A percentile compares a stretch with the other conserved stretches of the same genome.
These are phyloP conservation scores for Drosophila nigromelanica DNA, from an alignment of 1,140 invertebrate species.

Conservation along the genomic window DNA sequence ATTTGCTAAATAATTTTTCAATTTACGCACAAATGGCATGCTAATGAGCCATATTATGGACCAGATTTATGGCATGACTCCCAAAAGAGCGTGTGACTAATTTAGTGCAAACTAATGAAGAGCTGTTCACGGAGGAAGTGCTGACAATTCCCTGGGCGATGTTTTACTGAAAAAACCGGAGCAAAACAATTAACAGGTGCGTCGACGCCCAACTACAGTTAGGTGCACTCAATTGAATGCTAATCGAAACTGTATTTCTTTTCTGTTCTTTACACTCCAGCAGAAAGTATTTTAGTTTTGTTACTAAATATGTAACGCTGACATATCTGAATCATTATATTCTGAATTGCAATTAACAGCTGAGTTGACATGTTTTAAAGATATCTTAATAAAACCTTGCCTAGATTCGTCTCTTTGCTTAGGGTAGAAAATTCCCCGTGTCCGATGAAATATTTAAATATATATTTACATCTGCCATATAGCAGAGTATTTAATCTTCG, in stretches of 20 bases:
- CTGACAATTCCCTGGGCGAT: neutral
- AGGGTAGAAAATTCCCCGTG: too few species aligned
- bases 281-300: neutral
- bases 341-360: neutral
- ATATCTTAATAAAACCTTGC: neutral
- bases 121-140: neutral
- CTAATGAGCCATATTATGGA: constrained; percentile 42
- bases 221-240: constrained; percentile 73
- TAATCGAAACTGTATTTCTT: constrained; percentile 56
- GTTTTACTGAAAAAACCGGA: constrained; percentile 32
- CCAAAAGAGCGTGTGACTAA: constrained; percentile 17
- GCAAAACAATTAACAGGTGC: constrained; percentile 73
- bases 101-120: constrained; percentile 53
- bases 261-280: neutral
- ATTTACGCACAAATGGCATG: constrained; percentile 44
- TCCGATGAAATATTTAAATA: too few species aligned
- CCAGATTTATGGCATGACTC: constrained; percentile 17
- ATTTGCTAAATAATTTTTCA: constrained; percentile 47
- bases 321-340: neutral
- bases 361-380: too few species aligned
- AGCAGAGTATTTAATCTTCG: constrained; percentile 19
- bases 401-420: too few species aligned
- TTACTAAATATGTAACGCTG: neutral
- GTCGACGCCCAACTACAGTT: constrained; percentile 63
- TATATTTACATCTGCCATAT: neutral